These are phyloP conservation scores for Callorhinus ursinus DNA, from an alignment of 2,113 vertebrate genomes.

Conservation along the genomic window DNA sequence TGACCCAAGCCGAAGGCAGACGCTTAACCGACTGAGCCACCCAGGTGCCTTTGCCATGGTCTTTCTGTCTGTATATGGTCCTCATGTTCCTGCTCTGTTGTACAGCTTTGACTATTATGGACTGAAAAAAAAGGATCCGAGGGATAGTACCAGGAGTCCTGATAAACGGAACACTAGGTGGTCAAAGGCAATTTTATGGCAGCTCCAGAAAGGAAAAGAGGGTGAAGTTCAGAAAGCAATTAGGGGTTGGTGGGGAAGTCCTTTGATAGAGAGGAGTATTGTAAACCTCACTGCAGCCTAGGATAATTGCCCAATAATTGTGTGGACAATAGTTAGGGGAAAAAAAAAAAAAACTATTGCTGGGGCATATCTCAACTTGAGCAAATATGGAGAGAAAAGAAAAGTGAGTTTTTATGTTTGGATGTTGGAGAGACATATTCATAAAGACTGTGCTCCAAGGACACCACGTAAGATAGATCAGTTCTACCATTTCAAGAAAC, in stretches of 20 bases:
- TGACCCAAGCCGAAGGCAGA: too few relatives aligned
- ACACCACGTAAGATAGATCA: background rate
- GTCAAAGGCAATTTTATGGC: conserved; percentile 6
- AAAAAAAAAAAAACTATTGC: background rate
- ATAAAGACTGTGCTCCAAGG: background rate
- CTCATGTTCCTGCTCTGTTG: background rate
- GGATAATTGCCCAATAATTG: background rate
- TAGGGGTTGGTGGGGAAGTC: background rate
- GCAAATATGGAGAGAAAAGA: background rate
- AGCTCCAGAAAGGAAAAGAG: background rate
- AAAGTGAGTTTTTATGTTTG: background rate
- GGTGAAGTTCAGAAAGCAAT: background rate
- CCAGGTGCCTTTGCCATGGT: background rate
- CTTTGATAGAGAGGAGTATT: background rate
- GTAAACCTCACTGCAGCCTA: background rate
- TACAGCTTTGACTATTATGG: background rate
- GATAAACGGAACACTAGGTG: background rate
- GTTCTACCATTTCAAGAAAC: background rate
- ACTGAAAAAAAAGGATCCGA: background rate
- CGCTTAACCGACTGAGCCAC: too few relatives aligned
- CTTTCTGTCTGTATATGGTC: background rate
- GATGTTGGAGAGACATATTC: background rate
- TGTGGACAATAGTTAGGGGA: background rate
- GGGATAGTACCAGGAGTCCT: background rate
- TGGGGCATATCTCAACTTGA: background rate